These are phyloP conservation scores for Drosophila biarmipes DNA, from an alignment of 1,140 invertebrate species.

Conservation along the genomic window DNA sequence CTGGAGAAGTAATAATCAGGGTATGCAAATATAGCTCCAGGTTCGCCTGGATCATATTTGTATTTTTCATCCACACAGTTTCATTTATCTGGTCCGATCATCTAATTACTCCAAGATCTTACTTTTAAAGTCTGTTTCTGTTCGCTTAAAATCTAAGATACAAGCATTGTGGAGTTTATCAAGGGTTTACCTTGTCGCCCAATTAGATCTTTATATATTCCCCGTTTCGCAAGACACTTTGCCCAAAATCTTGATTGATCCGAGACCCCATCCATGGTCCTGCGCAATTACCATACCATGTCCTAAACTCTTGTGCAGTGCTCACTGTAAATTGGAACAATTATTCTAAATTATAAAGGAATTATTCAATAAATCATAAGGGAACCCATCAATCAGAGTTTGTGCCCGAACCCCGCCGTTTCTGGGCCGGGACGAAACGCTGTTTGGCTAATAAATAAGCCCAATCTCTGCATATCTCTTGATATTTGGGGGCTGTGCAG, in stretches of 20 bases:
- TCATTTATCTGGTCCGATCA: neutral
- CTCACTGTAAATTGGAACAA: slow-evolving; percentile 35
- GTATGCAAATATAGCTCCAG: neutral
- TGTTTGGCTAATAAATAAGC: slow-evolving; percentile 47
- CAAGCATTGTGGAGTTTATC: too few species aligned
- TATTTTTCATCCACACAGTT: neutral
- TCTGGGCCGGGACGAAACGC: slow-evolving; percentile 4
- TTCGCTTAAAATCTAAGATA: neutral
- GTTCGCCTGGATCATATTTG: neutral
- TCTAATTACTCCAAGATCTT: neutral
- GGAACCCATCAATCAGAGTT: slow-evolving; percentile 30
- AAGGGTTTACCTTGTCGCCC: too few species aligned
- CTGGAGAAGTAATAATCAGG: neutral
- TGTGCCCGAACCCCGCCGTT: neutral
- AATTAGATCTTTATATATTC: too few species aligned
- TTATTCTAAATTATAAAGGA: slow-evolving; percentile 41
- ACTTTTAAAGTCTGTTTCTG: neutral
- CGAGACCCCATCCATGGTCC: neutral
- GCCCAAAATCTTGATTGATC: neutral
- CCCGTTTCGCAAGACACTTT: too few species aligned
- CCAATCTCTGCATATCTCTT: slow-evolving; percentile 35
- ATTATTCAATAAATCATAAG: slow-evolving; percentile 50
- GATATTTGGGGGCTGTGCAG: slow-evolving; percentile 41
- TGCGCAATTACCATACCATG: slow-evolving; percentile 8
- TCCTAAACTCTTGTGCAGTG: neutral